phyloP scores from a whole-genome alignment of 2,888 invertebrate species.

The Acanthoscelides obtectus region DNA sequence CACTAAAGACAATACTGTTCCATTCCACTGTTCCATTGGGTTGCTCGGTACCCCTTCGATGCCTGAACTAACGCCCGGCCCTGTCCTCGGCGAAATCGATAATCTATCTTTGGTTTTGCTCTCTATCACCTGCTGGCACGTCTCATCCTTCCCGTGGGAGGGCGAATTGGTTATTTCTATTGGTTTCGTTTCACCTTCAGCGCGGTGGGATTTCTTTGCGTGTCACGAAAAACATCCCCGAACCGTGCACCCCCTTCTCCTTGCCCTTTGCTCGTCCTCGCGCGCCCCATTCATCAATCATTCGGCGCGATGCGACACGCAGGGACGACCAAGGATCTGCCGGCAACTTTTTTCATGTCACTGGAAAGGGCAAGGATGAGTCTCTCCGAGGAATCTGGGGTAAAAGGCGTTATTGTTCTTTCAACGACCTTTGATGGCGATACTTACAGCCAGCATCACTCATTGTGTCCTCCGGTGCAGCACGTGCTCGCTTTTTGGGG shows the following conservation, averaged over 20 bases:
- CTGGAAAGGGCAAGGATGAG: background rate
- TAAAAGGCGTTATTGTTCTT: background rate
- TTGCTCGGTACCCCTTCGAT: no score
- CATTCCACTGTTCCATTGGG: no score
- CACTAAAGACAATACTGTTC: no score
- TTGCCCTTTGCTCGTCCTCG: background rate
- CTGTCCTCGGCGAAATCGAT: background rate
- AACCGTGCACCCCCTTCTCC: background rate
- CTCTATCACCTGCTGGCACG: background rate
- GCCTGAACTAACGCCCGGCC: no score
- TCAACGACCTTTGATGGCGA: background rate
- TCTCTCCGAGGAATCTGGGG: background rate
- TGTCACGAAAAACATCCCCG: background rate
- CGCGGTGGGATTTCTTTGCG: background rate
- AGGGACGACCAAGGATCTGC: background rate
- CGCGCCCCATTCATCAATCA: background rate
- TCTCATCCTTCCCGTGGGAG: background rate
- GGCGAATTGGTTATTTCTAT: slow-evolving; percentile 12
- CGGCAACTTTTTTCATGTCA: background rate
- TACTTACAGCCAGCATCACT: background rate
- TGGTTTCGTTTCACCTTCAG: slow-evolving; percentile 10
- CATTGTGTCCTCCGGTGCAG: background rate
- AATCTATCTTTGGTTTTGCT: slow-evolving; percentile 4
- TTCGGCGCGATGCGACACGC: background rate
- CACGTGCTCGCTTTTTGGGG: no score